phyloP scores from a whole-genome alignment of 1,140 invertebrate genomes.

The Papilio polyxenes region DNA sequence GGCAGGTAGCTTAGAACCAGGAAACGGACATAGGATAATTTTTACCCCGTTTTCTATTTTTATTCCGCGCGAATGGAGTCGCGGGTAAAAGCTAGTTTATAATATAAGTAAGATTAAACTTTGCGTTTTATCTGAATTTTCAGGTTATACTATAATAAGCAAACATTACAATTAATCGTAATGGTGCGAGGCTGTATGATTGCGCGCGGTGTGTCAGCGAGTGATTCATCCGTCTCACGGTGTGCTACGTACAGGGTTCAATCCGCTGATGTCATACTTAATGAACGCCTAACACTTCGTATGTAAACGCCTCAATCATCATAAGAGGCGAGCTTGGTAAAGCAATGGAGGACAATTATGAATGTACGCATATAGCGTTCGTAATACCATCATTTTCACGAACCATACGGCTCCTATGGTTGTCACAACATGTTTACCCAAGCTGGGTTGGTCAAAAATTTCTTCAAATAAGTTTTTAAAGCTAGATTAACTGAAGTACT shows the following conservation, averaged over 20 bases:
- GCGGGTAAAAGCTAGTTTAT: too few species aligned
- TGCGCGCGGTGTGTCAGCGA: constrained; percentile 62
- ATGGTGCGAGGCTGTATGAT: constrained; percentile 67
- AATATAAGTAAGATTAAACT: background rate
- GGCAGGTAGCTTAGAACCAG: too few species aligned
- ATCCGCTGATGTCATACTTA: constrained; percentile 51
- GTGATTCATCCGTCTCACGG: constrained; percentile 63
- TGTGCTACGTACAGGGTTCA: constrained; percentile 30
- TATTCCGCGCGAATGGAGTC: too few species aligned
- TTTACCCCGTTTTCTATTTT: too few species aligned
- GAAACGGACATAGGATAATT: too few species aligned
- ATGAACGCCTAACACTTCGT: constrained; percentile 28
- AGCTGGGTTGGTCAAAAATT: background rate
- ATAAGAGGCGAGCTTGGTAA: background rate
- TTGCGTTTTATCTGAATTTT: constrained; percentile 47
- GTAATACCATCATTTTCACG: background rate
- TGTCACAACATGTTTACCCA: background rate
- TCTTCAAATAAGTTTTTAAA: background rate
- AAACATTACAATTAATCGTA: constrained; percentile 74
- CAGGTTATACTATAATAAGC: constrained; percentile 53
- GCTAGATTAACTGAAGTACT: background rate
- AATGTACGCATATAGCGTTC: constrained; percentile 13
- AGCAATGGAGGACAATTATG: constrained; percentile 25
- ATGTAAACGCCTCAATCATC: constrained; percentile 37
- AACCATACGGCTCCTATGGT: background rate